Evolutionary conservation across 2,113 vertebrate genomes (phyloP).

Genomic region (Semicossyphus pulcher): DNA sequence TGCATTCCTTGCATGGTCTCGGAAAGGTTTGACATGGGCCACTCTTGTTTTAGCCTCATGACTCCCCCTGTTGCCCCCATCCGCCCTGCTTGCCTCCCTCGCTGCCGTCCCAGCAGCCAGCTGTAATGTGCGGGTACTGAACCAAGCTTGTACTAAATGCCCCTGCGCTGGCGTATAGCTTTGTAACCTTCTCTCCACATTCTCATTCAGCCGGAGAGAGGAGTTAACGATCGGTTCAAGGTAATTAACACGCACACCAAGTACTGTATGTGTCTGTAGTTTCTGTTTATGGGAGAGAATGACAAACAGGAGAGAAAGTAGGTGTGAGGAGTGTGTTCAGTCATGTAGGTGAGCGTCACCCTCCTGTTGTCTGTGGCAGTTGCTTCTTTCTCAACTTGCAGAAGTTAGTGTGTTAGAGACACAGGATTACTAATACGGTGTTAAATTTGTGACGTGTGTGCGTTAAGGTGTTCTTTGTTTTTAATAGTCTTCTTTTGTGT

Average conservation of each 20-base stretch:
- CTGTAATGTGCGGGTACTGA: conserved; percentile 46
- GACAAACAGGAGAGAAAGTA: conserved; percentile 7
- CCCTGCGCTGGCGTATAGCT: conserved; percentile 54
- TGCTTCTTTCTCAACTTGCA: conserved; percentile 22
- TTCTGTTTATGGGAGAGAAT: conserved; percentile 50
- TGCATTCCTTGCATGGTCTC: conserved; percentile 62
- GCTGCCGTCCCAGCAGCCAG: conserved; percentile 58
- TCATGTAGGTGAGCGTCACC: conserved; percentile 31
- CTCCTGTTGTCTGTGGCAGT: conserved; percentile 34
- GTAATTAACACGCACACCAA: conserved; percentile 71
- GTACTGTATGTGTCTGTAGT: conserved; percentile 53
- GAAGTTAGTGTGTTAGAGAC: conserved; percentile 11
- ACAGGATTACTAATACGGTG: neutral
- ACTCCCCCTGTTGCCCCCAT: neutral
- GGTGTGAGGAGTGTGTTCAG: conserved; percentile 51
- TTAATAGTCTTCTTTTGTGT: neutral
- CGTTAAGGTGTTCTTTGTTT: neutral
- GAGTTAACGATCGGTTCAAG: conserved; percentile 82
- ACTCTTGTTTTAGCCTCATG: conserved; percentile 25
- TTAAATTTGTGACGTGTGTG: neutral
- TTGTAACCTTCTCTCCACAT: conserved; percentile 77
- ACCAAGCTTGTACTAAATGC: conserved; percentile 50
- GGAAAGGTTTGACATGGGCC: conserved; percentile 32
- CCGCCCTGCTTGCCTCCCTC: conserved; percentile 59
- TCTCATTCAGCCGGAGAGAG: conserved; percentile 82